Conservation (phyloP, 2,797 vertebrate species). For the Streptopelia turtur region DNA sequence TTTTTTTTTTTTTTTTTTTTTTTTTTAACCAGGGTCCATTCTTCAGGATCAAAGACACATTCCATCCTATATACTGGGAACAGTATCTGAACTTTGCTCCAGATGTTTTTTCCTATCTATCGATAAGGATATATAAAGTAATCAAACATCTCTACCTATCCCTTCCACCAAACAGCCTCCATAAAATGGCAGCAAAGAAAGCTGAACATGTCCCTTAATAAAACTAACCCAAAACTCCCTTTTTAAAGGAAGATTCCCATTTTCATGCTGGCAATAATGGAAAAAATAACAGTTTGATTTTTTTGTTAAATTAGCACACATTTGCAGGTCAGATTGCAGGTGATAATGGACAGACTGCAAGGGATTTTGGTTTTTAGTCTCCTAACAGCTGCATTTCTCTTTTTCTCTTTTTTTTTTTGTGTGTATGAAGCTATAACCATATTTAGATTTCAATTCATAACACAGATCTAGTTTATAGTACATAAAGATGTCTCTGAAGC, state of each 20-base stretch:
- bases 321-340: neutral
- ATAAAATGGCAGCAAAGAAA: conserved; percentile 10
- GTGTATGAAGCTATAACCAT: neutral
- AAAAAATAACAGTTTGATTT: neutral
- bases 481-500: conserved; percentile 41
- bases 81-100: neutral
- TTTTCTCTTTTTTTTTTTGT: neutral
- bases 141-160: neutral
- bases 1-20: neutral
- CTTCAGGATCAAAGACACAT: neutral
- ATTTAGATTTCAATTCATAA: conserved; percentile 48
- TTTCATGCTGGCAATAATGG: neutral
- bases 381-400: neutral
- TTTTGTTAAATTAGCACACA: conserved; percentile 5
- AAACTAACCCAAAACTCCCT: neutral
- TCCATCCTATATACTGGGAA: neutral
- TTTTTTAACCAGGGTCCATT: neutral
- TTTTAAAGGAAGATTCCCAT: neutral
- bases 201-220: neutral
- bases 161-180: neutral
- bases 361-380: neutral
- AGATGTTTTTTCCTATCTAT: neutral
- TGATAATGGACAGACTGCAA: neutral
- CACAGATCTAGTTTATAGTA: conserved; percentile 18
- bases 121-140: neutral